These are phyloP conservation scores for Procambarus virginalis DNA, from an alignment of 1,140 invertebrate species.

Conservation along the genomic window DNA sequence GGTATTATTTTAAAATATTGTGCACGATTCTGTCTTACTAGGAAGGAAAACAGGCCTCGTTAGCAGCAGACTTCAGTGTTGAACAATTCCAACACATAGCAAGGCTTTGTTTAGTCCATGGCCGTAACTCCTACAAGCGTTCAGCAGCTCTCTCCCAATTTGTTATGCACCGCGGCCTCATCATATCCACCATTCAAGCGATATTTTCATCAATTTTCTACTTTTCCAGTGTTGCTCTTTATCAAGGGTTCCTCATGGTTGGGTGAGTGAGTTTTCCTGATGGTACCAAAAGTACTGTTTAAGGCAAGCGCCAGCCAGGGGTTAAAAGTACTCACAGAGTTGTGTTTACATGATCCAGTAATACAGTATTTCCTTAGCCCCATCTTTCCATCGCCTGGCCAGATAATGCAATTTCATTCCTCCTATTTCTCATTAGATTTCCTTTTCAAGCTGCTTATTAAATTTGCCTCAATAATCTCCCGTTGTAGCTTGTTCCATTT, in stretches of 20 bases:
- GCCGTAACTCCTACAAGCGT: constrained; percentile 95
- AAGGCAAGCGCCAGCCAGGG: no score
- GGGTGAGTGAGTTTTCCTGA: constrained; percentile 79
- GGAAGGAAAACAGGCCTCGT: constrained; percentile 95
- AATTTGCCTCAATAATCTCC: no score
- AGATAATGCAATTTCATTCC: no score
- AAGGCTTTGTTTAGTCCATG: constrained; percentile 93
- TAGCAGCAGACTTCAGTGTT: constrained; percentile 99
- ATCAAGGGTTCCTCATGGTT: constrained; percentile 99
- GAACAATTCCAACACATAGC: constrained; percentile 91
- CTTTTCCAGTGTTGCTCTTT: constrained; percentile 96
- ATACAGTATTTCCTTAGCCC: no score
- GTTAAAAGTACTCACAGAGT: no score
- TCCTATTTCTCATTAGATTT: no score
- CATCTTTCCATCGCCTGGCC: no score
- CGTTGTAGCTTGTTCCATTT: no score
- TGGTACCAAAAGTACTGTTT: no score
- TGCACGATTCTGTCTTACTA: neutral
- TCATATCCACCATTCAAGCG: constrained; percentile 99
- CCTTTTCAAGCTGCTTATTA: no score
- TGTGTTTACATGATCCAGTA: no score
- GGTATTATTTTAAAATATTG: neutral
- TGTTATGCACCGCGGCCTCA: constrained; percentile 98
- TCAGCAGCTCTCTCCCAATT: constrained; percentile 98
- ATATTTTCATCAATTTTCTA: constrained; percentile 99